These are phyloP conservation scores for Planococcus citri DNA, from an alignment of 1,140 invertebrate species.

Conservation along the genomic window DNA sequence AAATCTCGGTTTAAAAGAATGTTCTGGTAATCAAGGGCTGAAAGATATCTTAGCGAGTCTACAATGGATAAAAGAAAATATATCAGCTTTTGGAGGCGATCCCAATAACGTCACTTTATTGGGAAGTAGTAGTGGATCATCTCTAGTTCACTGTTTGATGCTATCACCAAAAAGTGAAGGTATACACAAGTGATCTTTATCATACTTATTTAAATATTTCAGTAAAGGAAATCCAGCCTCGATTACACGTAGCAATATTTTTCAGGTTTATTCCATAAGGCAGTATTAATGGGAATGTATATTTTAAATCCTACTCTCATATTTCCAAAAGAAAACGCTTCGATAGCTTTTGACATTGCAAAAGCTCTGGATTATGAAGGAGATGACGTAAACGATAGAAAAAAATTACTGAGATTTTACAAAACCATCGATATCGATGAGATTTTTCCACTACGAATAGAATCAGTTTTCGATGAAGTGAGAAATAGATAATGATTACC, in stretches of 20 bases:
- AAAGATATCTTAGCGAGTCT: constrained; percentile 62
- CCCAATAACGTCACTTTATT: constrained; percentile 65
- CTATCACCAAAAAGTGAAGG: constrained; percentile 38
- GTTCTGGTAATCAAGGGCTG: constrained; percentile 43
- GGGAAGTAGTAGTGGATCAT: constrained; percentile 75
- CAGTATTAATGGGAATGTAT: neutral
- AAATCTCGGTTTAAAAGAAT: too few relatives aligned
- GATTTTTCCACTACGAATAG: neutral
- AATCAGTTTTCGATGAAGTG: too few relatives aligned
- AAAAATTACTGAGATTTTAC: neutral
- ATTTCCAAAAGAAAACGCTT: too few relatives aligned
- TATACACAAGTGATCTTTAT: neutral
- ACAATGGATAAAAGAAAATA: constrained; percentile 62
- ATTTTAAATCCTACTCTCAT: neutral
- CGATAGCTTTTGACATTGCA: neutral
- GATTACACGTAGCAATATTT: too few relatives aligned
- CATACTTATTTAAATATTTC: neutral
- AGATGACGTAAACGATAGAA: neutral
- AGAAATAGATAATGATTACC: too few relatives aligned
- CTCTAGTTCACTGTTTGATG: constrained; percentile 69
- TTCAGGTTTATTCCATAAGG: constrained; percentile 1
- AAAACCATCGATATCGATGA: neutral
- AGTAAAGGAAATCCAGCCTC: neutral
- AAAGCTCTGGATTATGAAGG: neutral
- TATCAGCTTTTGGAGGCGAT: constrained; percentile 68